phyloP scores from a whole-genome alignment of 2,888 invertebrate genomes.

The Caenorhabditis doughertyi region DNA sequence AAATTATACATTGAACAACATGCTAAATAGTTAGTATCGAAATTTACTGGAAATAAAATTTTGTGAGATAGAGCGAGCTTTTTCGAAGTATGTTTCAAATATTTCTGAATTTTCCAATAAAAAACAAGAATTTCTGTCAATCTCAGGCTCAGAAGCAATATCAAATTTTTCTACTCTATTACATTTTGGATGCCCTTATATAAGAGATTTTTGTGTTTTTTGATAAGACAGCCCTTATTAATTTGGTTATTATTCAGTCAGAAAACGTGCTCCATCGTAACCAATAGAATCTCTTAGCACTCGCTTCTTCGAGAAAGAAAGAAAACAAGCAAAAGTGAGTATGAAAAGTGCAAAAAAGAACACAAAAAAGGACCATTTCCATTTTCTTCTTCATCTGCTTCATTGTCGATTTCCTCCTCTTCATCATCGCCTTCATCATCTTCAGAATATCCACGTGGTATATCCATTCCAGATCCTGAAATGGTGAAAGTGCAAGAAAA shows the following conservation, averaged over 20 bases:
- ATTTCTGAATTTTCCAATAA: too few relatives aligned
- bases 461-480: constrained; percentile 49
- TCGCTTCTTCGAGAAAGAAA: neutral
- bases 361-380: constrained; percentile 24
- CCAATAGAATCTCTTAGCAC: too few relatives aligned
- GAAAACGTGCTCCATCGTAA: too few relatives aligned
- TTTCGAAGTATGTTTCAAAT: too few relatives aligned
- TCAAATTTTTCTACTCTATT: too few relatives aligned
- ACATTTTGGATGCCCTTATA: too few relatives aligned
- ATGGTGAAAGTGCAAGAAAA: constrained; percentile 30
- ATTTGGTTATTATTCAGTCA: too few relatives aligned
- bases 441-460: constrained; percentile 39
- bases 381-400: constrained; percentile 8
- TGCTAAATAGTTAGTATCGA: too few relatives aligned
- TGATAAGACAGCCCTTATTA: too few relatives aligned
- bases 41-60: too few relatives aligned
- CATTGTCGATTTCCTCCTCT: constrained; percentile 10
- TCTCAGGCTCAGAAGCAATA: too few relatives aligned
- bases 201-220: too few relatives aligned
- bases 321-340: constrained; percentile 2
- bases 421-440: constrained; percentile 39
- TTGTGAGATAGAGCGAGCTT: neutral
- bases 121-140: neutral
- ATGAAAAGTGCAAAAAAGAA: constrained; percentile 19
- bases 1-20: neutral